Evolutionary conservation across 2,888 invertebrate genomes (phyloP), one percentile per base, ranked within the genome.

Genomic region (Heliconius hortense): DNA sequence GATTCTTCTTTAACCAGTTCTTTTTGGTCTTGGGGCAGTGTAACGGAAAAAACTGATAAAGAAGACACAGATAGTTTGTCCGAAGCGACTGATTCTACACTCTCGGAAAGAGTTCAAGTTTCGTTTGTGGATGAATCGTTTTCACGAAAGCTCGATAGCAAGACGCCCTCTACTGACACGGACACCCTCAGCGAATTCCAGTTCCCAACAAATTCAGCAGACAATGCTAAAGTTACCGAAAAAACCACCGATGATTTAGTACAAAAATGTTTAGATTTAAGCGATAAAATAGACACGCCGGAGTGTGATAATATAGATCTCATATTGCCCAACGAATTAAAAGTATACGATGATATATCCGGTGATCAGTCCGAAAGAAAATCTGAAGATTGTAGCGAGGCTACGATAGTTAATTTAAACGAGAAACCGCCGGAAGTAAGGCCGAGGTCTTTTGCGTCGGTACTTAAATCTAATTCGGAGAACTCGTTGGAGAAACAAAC

Each of bases 251-350:
- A 92, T 89, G 89, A 89, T 84, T 87, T 90, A 93, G 93, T 94
- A 94, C 93, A 93, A 94, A 93, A 88, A 86, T 82, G 81, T 86
- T 85, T 94, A 94, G 93, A 86, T 90, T 85, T 94, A 93, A 94
- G 93, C 85, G 82, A 87, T 84, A 88, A 86, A 82, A 85, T 80
- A 78, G 83, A 87, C 81, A 83, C 85, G 78, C 81, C 83, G 75
- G 81, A 86, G 77, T 85, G 89, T 87, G 89, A 90, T 88, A 89
- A 81, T 77, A 82, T 82, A 87, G 91, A 93, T 93, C 91, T 93
- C 91, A 90, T 82, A 78, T 87, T 89, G 84, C 89, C 90, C 89
- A 90, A 89, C 90, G 90, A 90, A 84, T 85, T 87, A 82, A 89
- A 88, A 86, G 78, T 80, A 80, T 84, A 84, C 79, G 86, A 86